Evolutionary conservation across 2,888 invertebrate genomes (phyloP), one percentile per base, ranked within the genome.

Genomic region (Tromatobia lineatoria): DNA sequence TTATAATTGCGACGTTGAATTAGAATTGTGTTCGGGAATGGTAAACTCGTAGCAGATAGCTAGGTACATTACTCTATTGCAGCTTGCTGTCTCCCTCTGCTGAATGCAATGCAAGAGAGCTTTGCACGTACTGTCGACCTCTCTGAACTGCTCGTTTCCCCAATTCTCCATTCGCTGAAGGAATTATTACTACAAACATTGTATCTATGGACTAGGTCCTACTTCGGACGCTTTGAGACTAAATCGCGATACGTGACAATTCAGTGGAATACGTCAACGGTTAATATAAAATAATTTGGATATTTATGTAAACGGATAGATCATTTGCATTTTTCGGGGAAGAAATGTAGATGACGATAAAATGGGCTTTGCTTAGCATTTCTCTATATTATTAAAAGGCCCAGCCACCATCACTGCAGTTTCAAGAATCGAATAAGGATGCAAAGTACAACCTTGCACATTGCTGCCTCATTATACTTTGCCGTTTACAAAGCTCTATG

Each of bases 1-100:
- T 88, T 88, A 87, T 88, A 88, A 88, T 88, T 88, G 88, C 86
- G 81, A 79, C 86, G 79, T 82, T 81, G 80, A 81, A 71, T 82
- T 79, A 71, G 87, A 86, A 87, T 87, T 38, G 87, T 87, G 86
- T 87, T 86, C 80, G 85, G 34, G 78, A 86, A 86, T 73, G 80
- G 76, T 47, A 57, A 66, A 59, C 52, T 82, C 80, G 20, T 18
- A 18, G 18, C 64, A 34, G 34, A 34, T 34, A 73, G 80, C 57
- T 75, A 20, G 50, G 38, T 70, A 75, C 69, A 75, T 59, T 61
- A 78, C 74, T 59, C 67, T 45, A 77, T 59, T 66, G 66, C 76
- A 50, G 45, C 52, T 64, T 20, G n/a, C 75, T 47, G 34, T 70
- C 47, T 69, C n/a, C 59, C 77, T 61, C 70, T 47, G 64, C 34